Percentiles rank a stretch among this genome's conserved stretches.
Evolutionary conservation across 2,797 vertebrate genomes (phyloP).

Genomic region (Eulemur albifrons): DNA sequence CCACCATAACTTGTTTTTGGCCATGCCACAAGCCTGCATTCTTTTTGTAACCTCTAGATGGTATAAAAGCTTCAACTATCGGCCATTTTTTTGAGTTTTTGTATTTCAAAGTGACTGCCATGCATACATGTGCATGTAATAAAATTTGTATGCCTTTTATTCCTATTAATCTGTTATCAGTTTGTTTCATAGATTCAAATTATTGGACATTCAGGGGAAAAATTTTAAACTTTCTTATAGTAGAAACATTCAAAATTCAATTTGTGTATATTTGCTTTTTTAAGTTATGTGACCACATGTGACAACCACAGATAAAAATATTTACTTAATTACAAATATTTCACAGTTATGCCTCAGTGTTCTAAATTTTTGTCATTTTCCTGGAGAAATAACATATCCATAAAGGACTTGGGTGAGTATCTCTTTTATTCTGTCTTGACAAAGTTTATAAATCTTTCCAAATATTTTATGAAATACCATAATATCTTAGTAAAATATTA

Average conservation of each 20-base stretch:
- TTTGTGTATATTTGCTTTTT: background rate
- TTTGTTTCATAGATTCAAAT: no score
- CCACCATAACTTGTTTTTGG: no score
- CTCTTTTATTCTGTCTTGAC: background rate
- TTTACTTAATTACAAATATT: background rate
- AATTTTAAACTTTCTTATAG: background rate
- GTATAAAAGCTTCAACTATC: background rate
- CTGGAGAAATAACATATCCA: background rate
- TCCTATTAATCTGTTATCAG: background rate
- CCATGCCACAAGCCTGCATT: no score
- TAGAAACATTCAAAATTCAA: background rate
- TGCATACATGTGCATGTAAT: background rate
- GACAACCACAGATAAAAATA: background rate
- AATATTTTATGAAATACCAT: background rate
- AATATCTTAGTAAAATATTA: background rate
- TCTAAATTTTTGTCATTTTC: background rate
- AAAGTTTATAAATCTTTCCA: background rate
- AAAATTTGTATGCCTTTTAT: background rate
- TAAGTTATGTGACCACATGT: background rate
- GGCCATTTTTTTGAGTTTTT: background rate
- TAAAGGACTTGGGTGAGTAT: background rate
- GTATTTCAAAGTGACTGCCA: background rate
- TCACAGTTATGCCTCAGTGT: background rate
- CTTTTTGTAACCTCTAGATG: background rate
- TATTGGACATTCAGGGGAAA: background rate